Percentiles rank a stretch among this genome's conserved stretches.
These are phyloP conservation scores for Taeniopygia guttata DNA, from an alignment of 2,797 vertebrate species.

Conservation along the genomic window DNA sequence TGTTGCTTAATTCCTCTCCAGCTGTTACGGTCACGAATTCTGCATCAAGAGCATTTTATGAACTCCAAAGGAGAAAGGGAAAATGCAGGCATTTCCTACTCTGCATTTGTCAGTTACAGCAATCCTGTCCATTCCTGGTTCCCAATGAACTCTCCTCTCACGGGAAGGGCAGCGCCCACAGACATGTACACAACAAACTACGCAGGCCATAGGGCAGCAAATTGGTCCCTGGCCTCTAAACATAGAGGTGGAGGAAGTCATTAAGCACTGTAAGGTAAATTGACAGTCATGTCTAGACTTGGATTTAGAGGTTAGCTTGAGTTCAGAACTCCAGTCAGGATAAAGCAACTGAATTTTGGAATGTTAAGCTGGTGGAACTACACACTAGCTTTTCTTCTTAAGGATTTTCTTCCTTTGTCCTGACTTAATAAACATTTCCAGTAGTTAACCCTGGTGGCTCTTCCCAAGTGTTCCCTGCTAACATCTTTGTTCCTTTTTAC, in stretches of 20 bases:
- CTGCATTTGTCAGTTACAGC: neutral
- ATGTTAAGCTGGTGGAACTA: neutral
- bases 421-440: neutral
- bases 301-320: conserved; percentile 55
- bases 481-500: neutral
- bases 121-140: neutral
- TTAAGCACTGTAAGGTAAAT: neutral
- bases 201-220: neutral
- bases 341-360: neutral
- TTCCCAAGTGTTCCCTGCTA: neutral
- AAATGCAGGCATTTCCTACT: neutral
- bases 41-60: neutral
- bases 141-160: neutral
- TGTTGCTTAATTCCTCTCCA: neutral
- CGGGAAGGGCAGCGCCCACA: neutral
- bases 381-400: neutral
- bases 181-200: neutral
- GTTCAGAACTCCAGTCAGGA: conserved; percentile 39
- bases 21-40: neutral
- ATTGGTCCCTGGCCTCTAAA: neutral
- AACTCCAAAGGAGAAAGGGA: neutral
- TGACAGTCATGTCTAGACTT: conserved; percentile 39
- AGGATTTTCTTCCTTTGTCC: neutral
- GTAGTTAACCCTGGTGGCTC: neutral
- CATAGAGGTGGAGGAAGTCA: neutral